phyloP scores from a whole-genome alignment of 2,888 invertebrate species.

The Tillus elongatus region DNA sequence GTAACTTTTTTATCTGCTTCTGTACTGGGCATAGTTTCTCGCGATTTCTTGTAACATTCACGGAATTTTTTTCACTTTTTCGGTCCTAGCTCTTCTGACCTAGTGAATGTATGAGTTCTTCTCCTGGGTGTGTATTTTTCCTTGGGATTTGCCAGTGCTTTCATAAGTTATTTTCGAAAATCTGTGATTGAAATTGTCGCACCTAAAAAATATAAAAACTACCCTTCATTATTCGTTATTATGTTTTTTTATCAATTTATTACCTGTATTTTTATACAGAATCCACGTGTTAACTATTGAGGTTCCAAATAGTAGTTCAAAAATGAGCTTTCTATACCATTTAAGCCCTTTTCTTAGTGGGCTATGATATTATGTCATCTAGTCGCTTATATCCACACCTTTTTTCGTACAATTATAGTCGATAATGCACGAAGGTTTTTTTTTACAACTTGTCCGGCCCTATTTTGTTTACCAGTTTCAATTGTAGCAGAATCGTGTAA shows the following conservation, averaged over 20 bases:
- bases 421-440: background rate
- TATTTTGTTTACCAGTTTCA: background rate
- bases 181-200: background rate
- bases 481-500: background rate
- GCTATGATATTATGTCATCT: background rate
- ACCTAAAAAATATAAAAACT: background rate
- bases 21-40: background rate
- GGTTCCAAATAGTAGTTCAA: background rate
- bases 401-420: background rate
- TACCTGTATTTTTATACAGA: background rate
- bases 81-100: background rate
- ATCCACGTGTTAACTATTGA: background rate
- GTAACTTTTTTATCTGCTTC: slow-evolving; percentile 2
- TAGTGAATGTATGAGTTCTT: slow-evolving; percentile 1
- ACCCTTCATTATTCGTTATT: background rate
- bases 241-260: background rate
- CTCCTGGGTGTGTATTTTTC: background rate
- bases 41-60: slow-evolving; percentile 2
- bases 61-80: background rate
- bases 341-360: background rate
- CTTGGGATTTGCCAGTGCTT: background rate
- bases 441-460: background rate
- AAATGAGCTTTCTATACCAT: slow-evolving; percentile 3
- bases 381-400: background rate
- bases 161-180: slow-evolving; percentile 1